Evolutionary conservation across 2,113 vertebrate genomes (phyloP), one percentile per base, ranked within the genome.

Genomic region (Halichoeres trimaculatus): DNA sequence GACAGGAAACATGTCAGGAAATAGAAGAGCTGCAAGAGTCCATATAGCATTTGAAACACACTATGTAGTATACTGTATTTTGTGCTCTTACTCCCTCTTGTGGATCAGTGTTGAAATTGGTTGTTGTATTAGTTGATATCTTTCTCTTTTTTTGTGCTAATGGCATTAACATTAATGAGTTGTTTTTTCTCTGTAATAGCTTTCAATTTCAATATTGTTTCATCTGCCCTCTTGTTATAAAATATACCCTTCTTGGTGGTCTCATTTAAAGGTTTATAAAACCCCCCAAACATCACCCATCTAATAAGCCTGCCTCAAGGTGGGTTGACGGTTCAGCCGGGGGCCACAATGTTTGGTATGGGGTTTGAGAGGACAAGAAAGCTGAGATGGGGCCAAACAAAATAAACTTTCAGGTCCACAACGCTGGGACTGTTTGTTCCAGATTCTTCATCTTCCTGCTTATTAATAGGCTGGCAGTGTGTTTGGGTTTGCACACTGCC

Each of bases 391-490:
- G 24, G 69, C 74, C 76, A 70, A 54, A 62, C 35, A 17, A 76
- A 87, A 85, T 76, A 81, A 86, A 76, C 69, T 67, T 70, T 40
- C 60, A 55, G 40, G 26, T 67, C 52, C 61, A 83, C 53, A 81
- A 62, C 51, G 14, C 61, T 53, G 41, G 67, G 16, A 78, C 78
- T 59, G 74, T 78, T 89, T 90, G 74, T 84, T 78, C 71, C 74
- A 63, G 43, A 85, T 78, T 81, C 47, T 59, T 41, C 60, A 74
- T 86, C 63, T 75, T 84, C 70, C 72, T 90, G 72, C 38, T 67
- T 40, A 76, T 85, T 82, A 90, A 88, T 80, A 78, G 80, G 56
- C 58, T 85, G 83, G 69, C 72, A 70, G 52, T 55, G 24, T 60
- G 68, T 85, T 71, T 56, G 54, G 67, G 36, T 52, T 54, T 61